These are phyloP conservation scores for Villa cingulata DNA, from an alignment of 2,888 invertebrate species.

Conservation along the genomic window DNA sequence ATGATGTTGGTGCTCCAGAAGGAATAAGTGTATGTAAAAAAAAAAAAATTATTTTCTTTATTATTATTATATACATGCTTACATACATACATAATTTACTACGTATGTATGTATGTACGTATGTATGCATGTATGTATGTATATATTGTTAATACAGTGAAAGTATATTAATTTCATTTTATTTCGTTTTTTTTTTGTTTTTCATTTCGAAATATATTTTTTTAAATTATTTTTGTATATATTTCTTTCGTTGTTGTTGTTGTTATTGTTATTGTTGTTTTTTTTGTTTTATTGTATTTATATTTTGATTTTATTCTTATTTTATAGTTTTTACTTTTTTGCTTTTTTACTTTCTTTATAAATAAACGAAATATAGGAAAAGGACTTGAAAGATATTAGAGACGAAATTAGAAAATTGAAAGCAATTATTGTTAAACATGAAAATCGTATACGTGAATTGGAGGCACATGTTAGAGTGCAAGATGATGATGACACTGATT, in stretches of 20 bases:
- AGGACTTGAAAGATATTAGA: conserved; percentile 63
- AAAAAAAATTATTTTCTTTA: too few species aligned
- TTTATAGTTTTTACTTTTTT: neutral
- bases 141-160: too few species aligned
- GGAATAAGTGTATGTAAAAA: conserved; percentile 9
- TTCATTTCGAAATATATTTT: too few species aligned
- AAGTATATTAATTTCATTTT: too few species aligned
- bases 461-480: conserved; percentile 30
- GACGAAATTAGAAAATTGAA: conserved; percentile 86
- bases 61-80: too few species aligned
- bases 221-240: too few species aligned
- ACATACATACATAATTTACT: too few species aligned
- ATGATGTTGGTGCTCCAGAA: conserved; percentile 5
- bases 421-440: conserved; percentile 88
- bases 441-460: conserved; percentile 46
- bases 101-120: too few species aligned
- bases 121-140: too few species aligned
- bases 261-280: neutral
- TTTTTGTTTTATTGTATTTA: neutral
- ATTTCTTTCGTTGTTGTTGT: too few species aligned
- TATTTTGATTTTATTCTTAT: neutral
- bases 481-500: conserved; percentile 25
- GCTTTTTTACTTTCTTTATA: neutral
- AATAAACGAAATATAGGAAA: conserved; percentile 25
- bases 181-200: too few species aligned